Evolutionary conservation across 2,113 vertebrate genomes (phyloP), one percentile per base, ranked within the genome.

Genomic region (Oncorhynchus nerka): DNA sequence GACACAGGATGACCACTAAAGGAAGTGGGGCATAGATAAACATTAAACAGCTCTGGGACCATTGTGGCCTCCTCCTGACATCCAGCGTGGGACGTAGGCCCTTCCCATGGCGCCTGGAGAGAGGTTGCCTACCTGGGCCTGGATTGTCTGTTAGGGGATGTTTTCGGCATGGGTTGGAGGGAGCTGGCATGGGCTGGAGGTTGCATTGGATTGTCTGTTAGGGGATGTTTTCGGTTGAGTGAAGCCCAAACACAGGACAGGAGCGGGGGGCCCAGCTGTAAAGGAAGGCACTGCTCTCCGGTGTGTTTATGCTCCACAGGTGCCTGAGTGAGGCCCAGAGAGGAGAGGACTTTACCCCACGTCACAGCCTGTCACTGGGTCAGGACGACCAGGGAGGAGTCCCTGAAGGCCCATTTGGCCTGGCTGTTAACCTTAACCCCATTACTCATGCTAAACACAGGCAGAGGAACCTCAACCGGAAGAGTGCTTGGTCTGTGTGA

Each of bases 231-330:
- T 89, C 81, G 78, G 81, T 85, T 73, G 77, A 86, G 86, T 83
- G 80, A 85, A 91, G 88, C 81, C 84, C 83, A 90, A 90, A 91
- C 86, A 90, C 80, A 83, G 51, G 51, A 67, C 26, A 30, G 79
- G 83, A 84, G 77, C 32, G 4, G 15, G 82, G 16, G 49, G 79
- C 71, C 69, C 59, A 2, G 75, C 87, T 87, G 85, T 4, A 88
- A 89, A 90, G 86, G 85, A 90, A 88, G 84, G 79, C 79, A 76
- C 78, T 62, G n/a, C 80, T 34, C 78, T 15, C 75, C 69, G 68
- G 57, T 87, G 85, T 90, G 85, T 90, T 88, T 89, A 89, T 75
- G 72, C 88, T 87, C 85, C 84, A 85, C 84, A 90, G 89, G 90
- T 90, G 84, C 78, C 78, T 19, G 51, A 55, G 51, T 32, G 64